Evolutionary conservation across 1,140 invertebrate genomes (phyloP).

Genomic region (Phortica variegata): DNA sequence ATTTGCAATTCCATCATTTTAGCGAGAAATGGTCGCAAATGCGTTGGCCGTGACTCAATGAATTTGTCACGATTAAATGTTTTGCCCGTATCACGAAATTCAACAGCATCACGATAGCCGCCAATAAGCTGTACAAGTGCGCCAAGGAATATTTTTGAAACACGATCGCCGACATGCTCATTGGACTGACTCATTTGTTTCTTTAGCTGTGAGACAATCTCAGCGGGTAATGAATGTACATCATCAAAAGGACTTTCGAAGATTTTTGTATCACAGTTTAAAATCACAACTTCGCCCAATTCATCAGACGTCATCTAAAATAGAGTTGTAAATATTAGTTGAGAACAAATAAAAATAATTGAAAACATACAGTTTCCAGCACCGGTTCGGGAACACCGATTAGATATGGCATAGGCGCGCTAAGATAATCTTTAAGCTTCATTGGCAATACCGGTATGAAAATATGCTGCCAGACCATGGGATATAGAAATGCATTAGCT

Average conservation of each 20-base stretch:
- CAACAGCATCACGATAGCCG: constrained; percentile 88
- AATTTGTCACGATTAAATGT: constrained; percentile 89
- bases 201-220: constrained; percentile 70
- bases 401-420: constrained; percentile 92
- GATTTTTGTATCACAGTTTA: constrained; percentile 86
- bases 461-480: constrained; percentile 98
- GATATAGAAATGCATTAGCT: constrained; percentile 89
- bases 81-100: constrained; percentile 70
- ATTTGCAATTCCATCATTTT: constrained; percentile 93
- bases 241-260: constrained; percentile 87
- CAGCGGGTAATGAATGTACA: constrained; percentile 77
- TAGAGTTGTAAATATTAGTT: constrained; percentile 58
- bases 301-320: constrained; percentile 67
- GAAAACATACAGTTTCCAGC: constrained; percentile 62
- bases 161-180: constrained; percentile 79
- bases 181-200: constrained; percentile 62
- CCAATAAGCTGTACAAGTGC: constrained; percentile 90
- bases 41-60: constrained; percentile 75
- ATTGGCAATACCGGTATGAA: constrained; percentile 92
- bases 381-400: constrained; percentile 87
- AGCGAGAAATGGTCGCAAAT: constrained; percentile 83
- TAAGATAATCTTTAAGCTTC: constrained; percentile 84
- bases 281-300: constrained; percentile 86
- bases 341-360: neutral
- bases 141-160: constrained; percentile 85